phyloP scores from a whole-genome alignment of 2,888 invertebrate species.

The Tenthredo scrophulariae region DNA sequence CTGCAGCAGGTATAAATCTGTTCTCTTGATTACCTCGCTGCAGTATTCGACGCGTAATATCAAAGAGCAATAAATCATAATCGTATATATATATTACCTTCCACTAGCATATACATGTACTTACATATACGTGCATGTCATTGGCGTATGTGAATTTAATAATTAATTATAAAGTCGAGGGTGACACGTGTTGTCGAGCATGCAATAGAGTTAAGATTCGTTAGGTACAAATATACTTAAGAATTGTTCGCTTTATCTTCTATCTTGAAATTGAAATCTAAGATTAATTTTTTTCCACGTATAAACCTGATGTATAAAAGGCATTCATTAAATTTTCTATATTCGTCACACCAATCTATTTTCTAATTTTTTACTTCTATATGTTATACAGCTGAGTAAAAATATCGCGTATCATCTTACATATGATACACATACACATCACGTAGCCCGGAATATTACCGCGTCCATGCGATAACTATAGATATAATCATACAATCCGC shows the following conservation, averaged over 20 bases:
- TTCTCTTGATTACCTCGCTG: not conserved
- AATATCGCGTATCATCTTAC: not conserved
- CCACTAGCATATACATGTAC: not conserved
- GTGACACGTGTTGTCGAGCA: not conserved
- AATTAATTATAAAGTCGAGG: not conserved
- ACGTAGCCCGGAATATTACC: not conserved
- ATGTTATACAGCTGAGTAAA: not conserved
- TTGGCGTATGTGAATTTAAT: not conserved
- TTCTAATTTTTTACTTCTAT: not conserved
- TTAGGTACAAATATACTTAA: not conserved
- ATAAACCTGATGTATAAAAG: not conserved
- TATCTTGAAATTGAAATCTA: not conserved
- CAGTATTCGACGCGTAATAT: not conserved
- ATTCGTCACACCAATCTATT: not conserved
- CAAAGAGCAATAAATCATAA: not conserved
- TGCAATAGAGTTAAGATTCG: conserved; percentile 20
- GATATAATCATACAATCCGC: not conserved
- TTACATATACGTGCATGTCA: not conserved
- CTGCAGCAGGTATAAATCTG: not conserved
- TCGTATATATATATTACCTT: not conserved
- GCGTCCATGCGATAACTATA: not conserved
- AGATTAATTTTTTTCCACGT: not conserved
- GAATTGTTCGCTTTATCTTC: not conserved
- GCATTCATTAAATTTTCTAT: not conserved
- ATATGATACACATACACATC: not conserved